These are phyloP conservation scores for Cyprinella venusta DNA, from an alignment of 2,797 vertebrate genomes.

Conservation along the genomic window DNA sequence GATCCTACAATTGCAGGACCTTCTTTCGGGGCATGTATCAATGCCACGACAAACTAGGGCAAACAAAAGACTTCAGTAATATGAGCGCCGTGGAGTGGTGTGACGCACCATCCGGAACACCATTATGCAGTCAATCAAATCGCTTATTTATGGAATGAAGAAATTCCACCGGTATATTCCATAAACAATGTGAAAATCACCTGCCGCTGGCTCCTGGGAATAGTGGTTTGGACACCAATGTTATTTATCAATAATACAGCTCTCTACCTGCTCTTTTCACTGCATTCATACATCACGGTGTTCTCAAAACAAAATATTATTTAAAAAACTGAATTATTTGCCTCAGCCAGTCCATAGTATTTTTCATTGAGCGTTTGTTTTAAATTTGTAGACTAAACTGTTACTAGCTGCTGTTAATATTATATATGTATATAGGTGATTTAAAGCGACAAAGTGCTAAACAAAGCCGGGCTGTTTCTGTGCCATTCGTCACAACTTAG, in stretches of 20 bases:
- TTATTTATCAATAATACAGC: conserved; percentile 35
- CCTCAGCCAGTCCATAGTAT: neutral
- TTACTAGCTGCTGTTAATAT: neutral
- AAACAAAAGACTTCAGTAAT: conserved; percentile 12
- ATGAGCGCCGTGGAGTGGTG: neutral
- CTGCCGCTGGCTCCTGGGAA: conserved; percentile 44
- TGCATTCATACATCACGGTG: conserved; percentile 26
- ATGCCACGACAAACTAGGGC: neutral
- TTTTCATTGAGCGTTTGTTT: neutral
- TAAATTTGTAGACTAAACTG: conserved; percentile 30
- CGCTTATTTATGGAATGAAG: conserved; percentile 25
- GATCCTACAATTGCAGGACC: conserved; percentile 9
- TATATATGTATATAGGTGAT: neutral
- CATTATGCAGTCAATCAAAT: conserved; percentile 37
- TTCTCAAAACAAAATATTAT: conserved; percentile 37
- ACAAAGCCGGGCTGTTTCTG: neutral
- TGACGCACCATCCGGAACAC: conserved; percentile 3
- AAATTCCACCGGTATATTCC: conserved; percentile 39
- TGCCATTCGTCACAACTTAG: neutral
- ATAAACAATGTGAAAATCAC: conserved; percentile 35
- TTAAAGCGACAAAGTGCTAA: neutral
- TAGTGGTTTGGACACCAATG: conserved; percentile 29
- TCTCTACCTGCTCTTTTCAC: conserved; percentile 36
- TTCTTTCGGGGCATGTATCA: neutral
- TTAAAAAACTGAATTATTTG: conserved; percentile 19